phyloP scores from a whole-genome alignment of 2,113 vertebrate genomes.

The Brienomyrus brachyistius region DNA sequence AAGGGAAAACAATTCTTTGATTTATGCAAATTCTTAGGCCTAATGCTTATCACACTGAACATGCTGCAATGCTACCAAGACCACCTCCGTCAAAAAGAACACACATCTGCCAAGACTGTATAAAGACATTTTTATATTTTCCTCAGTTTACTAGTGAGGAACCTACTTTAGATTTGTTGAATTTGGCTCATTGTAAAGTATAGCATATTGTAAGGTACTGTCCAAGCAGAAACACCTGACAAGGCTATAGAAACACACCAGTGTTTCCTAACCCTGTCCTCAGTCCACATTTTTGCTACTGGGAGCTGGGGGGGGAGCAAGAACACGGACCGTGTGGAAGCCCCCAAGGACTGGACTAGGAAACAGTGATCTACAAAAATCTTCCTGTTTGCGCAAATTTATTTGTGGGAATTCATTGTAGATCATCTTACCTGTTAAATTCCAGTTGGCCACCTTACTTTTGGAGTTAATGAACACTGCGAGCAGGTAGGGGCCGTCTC shows the following conservation, averaged over 20 bases:
- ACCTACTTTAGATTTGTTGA: not conserved
- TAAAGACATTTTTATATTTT: not conserved
- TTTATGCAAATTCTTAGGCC: not conserved
- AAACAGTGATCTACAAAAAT: not conserved
- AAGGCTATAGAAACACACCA: not conserved
- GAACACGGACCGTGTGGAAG: not conserved
- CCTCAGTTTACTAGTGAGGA: not conserved
- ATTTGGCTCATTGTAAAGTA: not conserved
- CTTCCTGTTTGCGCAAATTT: not conserved
- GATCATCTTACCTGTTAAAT: constrained; percentile 62
- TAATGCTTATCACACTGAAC: not conserved
- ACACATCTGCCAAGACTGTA: not conserved
- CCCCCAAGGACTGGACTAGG: not conserved
- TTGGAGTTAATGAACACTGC: constrained; percentile 59
- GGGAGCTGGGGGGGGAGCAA: no score
- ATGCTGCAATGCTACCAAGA: constrained; percentile 12
- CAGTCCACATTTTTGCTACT: no score
- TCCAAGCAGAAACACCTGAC: not conserved
- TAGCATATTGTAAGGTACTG: not conserved
- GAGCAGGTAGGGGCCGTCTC: constrained; percentile 74
- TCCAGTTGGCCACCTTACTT: constrained; percentile 60
- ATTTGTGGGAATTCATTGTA: not conserved
- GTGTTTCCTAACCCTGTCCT: not conserved
- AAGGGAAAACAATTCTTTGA: constrained; percentile 23
- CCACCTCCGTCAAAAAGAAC: not conserved